Evolutionary conservation across 2,888 invertebrate species (phyloP).

Genomic region (Hipparchia sbordonii): DNA sequence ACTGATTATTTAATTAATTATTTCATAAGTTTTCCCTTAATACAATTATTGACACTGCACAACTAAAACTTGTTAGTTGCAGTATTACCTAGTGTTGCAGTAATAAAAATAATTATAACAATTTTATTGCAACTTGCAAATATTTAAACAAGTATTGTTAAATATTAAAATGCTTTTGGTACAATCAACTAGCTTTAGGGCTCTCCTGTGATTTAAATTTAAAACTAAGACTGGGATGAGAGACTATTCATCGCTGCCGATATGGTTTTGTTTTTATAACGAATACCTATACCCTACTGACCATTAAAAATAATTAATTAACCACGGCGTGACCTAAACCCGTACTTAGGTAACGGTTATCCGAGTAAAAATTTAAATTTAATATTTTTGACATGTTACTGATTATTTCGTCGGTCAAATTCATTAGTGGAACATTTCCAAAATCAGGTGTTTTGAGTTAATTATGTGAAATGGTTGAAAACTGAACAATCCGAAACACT

Average conservation of each 20-base stretch:
- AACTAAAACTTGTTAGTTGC: neutral
- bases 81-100: no score
- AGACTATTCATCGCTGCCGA: neutral
- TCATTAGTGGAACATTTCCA: no score
- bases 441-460: no score
- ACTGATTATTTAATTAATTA: neutral
- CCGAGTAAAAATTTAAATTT: no score
- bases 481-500: no score
- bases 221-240: neutral
- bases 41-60: neutral
- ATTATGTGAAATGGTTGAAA: no score
- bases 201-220: neutral
- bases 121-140: conserved; percentile 24
- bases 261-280: neutral
- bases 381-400: no score
- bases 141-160: conserved; percentile 28
- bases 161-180: conserved; percentile 12
- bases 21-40: neutral
- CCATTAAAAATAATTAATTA: neutral
- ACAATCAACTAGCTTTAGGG: neutral
- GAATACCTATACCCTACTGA: conserved; percentile 12
- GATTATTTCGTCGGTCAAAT: no score
- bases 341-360: no score
- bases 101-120: no score
- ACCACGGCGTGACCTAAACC: no score